A percentile compares a stretch with the other conserved stretches of the same genome.
Evolutionary conservation across 2,888 invertebrate species (phyloP).

Genomic region (Leucophenga montana): DNA sequence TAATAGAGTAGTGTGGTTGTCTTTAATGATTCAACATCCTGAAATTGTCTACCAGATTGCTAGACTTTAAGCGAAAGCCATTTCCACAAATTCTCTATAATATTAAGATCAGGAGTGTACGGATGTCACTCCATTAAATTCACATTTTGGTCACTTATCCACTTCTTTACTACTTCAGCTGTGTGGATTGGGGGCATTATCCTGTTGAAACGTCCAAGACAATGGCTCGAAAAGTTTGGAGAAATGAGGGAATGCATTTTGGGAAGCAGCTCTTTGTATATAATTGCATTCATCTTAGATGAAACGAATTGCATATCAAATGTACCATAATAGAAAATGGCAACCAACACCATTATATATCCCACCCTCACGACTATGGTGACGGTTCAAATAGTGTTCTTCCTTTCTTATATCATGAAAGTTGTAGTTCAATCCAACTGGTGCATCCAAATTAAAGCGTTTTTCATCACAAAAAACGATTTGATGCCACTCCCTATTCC

Average conservation of each 20-base stretch:
- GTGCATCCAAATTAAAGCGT: too few species aligned
- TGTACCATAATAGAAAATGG: conserved; percentile 38
- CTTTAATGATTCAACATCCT: conserved; percentile 28
- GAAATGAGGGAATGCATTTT: conserved; percentile 36
- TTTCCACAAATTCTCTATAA: conserved; percentile 31
- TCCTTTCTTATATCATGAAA: too few species aligned
- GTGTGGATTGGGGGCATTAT: conserved; percentile 37
- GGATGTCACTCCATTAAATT: conserved; percentile 30
- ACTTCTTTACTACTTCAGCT: conserved; percentile 29
- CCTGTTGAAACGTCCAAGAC: too few species aligned
- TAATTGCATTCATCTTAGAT: conserved; percentile 30
- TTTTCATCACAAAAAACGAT: too few species aligned
- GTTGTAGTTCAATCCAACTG: too few species aligned
- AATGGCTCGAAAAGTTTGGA: conserved; percentile 33
- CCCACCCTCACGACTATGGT: too few species aligned
- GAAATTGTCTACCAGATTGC: conserved; percentile 29
- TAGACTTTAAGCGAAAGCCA: conserved; percentile 25
- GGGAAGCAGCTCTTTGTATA: conserved; percentile 29
- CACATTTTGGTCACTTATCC: conserved; percentile 34
- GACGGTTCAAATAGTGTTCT: too few species aligned
- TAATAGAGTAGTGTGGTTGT: too few species aligned
- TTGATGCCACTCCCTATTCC: too few species aligned
- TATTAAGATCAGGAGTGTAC: conserved; percentile 28
- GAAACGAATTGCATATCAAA: conserved; percentile 35
- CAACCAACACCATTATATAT: too few species aligned